Evolutionary conservation across 2,113 vertebrate genomes (phyloP).

Genomic region (Stegostoma tigrinum): DNA sequence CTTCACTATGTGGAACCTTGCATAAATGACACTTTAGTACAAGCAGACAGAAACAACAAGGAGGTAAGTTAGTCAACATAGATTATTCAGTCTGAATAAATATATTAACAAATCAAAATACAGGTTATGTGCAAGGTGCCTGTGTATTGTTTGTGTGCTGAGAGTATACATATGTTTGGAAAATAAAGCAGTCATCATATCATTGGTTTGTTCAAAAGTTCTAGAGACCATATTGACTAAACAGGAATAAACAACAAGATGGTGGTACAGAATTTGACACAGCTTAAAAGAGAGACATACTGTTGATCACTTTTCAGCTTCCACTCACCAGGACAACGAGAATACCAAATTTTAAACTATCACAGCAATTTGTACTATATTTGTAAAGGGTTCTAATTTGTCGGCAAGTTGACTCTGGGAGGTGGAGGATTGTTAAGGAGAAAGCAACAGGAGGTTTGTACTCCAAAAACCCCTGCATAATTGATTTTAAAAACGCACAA

Average conservation of each 20-base stretch:
- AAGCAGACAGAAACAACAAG: conserved; percentile 94
- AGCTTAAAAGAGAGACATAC: neutral
- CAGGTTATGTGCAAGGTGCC: neutral
- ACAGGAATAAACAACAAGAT: neutral
- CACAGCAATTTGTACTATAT: neutral
- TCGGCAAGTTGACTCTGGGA: too few relatives aligned
- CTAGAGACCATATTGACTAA: neutral
- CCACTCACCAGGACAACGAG: neutral
- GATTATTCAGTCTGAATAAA: neutral
- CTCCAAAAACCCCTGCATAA: too few relatives aligned
- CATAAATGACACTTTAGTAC: conserved; percentile 89
- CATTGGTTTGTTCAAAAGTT: too few relatives aligned
- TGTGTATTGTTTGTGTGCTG: neutral
- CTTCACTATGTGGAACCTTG: conserved; percentile 92
- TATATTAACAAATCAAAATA: neutral
- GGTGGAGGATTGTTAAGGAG: neutral
- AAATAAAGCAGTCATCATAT: neutral
- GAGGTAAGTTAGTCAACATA: conserved; percentile 66
- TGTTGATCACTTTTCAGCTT: neutral
- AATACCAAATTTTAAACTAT: neutral
- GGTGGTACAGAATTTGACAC: neutral
- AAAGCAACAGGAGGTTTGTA: neutral
- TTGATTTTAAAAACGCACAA: too few relatives aligned
- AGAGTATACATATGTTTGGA: neutral
- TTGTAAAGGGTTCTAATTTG: neutral